phyloP scores from a whole-genome alignment of 1,140 invertebrate species.

The Gryon sp. region DNA sequence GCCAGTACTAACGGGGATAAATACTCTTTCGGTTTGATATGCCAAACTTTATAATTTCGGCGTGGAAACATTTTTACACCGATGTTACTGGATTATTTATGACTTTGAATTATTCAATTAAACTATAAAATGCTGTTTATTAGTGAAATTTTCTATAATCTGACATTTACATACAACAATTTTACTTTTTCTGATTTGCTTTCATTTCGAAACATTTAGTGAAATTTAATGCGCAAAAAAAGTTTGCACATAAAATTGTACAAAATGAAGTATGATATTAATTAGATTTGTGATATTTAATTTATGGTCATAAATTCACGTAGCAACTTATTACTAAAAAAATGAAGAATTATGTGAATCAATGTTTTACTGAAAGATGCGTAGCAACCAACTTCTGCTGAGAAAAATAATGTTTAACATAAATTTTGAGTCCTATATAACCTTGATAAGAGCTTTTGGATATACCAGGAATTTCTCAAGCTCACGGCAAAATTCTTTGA shows the following conservation, averaged over 20 bases:
- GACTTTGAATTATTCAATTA: neutral
- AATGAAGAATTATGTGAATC: constrained; percentile 14
- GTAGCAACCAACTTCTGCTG: constrained; percentile 19
- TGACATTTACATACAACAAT: neutral
- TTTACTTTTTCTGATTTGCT: no score
- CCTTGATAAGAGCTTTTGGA: constrained; percentile 48
- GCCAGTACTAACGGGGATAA: constrained; percentile 15
- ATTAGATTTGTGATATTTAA: no score
- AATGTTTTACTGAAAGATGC: constrained; percentile 36
- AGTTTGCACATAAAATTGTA: no score
- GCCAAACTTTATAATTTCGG: constrained; percentile 26
- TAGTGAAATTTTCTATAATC: neutral
- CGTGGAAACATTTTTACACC: neutral
- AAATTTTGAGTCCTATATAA: constrained; percentile 38
- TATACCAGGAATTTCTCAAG: constrained; percentile 46
- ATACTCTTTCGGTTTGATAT: constrained; percentile 34
- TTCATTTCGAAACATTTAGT: no score
- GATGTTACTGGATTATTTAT: constrained; percentile 4
- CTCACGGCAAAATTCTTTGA: constrained; percentile 39
- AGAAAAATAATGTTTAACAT: constrained; percentile 53
- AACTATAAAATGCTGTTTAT: neutral
- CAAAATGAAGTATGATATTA: no score
- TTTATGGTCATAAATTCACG: no score
- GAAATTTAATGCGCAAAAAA: no score
- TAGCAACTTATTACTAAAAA: no score